These are phyloP conservation scores for Oscheius myriophilus DNA, from an alignment of 2,888 invertebrate species.

Conservation along the genomic window DNA sequence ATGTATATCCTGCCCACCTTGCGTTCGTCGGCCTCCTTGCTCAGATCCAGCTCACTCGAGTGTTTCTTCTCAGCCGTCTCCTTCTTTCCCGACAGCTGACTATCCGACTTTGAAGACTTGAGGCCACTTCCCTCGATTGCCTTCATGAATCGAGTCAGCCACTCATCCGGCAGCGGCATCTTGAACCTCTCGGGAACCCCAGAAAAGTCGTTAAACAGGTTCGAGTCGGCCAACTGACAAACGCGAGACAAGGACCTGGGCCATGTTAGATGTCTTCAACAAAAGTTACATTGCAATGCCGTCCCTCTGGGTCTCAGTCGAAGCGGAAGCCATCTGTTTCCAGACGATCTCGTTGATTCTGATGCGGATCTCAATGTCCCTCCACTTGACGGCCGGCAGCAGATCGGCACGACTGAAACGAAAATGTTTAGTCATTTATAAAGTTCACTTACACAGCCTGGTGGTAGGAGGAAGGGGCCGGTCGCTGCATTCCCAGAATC, in stretches of 20 bases:
- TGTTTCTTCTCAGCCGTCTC: not conserved
- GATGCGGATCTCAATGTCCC: slow-evolving; percentile 36
- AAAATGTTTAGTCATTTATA: not conserved
- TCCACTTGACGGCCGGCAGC: slow-evolving; percentile 34
- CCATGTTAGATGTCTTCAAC: not conserved
- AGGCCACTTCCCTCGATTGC: not conserved
- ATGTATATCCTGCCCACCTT: no score
- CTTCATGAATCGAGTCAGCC: slow-evolving; percentile 18
- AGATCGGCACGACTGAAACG: slow-evolving; percentile 42
- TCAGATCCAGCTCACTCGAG: not conserved
- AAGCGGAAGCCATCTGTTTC: slow-evolving; percentile 31
- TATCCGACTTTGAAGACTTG: not conserved
- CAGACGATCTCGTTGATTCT: slow-evolving; percentile 38
- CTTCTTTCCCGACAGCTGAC: not conserved
- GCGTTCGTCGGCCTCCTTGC: no score
- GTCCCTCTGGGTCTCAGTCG: slow-evolving; percentile 30
- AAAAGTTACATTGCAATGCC: slow-evolving; percentile 19
- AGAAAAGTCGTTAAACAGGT: slow-evolving; percentile 19
- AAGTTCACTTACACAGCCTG: slow-evolving; percentile 25
- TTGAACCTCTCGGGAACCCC: slow-evolving; percentile 28
- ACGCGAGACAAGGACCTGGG: slow-evolving; percentile 11
- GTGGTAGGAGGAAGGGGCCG: slow-evolving; percentile 16
- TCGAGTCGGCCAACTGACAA: slow-evolving; percentile 12
- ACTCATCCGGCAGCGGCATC: slow-evolving; percentile 4
- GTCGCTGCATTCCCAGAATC: slow-evolving; percentile 30